Evolutionary conservation across 2,113 vertebrate species (phyloP).

Genomic region (Tenebrosternarchus preto): DNA sequence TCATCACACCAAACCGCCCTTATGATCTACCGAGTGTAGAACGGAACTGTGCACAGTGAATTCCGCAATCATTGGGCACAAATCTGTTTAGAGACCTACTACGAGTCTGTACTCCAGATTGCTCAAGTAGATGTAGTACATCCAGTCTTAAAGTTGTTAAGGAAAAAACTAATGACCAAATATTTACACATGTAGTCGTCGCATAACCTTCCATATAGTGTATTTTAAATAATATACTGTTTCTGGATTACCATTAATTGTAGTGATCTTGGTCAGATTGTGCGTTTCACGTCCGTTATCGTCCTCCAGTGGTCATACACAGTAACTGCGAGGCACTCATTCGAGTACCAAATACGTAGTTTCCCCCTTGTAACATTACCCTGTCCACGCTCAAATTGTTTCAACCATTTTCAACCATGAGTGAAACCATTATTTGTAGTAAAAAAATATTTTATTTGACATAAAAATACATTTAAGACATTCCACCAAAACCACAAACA

Average conservation of each 20-base stretch:
- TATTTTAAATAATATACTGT: not conserved
- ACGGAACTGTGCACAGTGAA: not conserved
- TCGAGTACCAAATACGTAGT: not conserved
- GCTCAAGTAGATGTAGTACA: too few relatives aligned
- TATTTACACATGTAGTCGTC: too few relatives aligned
- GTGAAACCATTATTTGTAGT: not conserved
- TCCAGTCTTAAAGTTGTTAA: too few relatives aligned
- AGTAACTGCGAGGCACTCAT: not conserved
- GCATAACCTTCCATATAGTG: too few relatives aligned
- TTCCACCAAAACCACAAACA: slow-evolving; percentile 42
- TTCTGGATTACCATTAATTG: not conserved
- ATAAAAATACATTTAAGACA: slow-evolving; percentile 66
- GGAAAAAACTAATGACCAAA: too few relatives aligned
- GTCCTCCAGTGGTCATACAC: slow-evolving; percentile 2
- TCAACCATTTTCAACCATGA: too few relatives aligned
- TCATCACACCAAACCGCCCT: not conserved
- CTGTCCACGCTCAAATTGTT: not conserved
- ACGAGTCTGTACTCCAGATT: too few relatives aligned
- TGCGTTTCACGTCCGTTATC: not conserved
- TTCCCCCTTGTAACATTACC: not conserved
- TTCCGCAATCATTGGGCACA: not conserved
- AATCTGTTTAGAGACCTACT: not conserved
- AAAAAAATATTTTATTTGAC: slow-evolving; percentile 70
- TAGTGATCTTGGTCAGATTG: not conserved
- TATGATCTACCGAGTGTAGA: not conserved